phyloP scores from a whole-genome alignment of 2,113 vertebrate genomes.

The Serilophus lunatus region DNA sequence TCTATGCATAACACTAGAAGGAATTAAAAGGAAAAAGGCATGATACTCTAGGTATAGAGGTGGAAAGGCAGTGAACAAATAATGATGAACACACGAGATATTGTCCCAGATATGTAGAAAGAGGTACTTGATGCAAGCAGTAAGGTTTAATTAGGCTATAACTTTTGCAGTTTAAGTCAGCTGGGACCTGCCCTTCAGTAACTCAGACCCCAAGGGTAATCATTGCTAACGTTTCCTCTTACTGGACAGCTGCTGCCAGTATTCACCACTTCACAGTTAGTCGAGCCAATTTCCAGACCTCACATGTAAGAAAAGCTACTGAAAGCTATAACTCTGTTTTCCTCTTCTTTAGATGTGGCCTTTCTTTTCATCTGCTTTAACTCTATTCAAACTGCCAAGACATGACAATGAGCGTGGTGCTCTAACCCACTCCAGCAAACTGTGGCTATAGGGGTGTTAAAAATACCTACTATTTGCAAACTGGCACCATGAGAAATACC shows the following conservation, averaged over 20 bases:
- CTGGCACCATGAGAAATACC: background rate
- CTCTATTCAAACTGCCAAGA: background rate
- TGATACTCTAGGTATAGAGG: background rate
- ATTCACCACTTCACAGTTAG: background rate
- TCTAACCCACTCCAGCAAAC: background rate
- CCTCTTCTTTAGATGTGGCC: background rate
- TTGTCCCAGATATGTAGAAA: background rate
- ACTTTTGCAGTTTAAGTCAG: background rate
- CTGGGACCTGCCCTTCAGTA: background rate
- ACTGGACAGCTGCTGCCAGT: background rate
- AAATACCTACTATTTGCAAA: background rate
- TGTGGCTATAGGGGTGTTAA: background rate
- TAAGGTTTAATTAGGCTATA: constrained; percentile 6
- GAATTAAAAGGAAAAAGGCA: background rate
- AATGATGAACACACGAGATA: background rate
- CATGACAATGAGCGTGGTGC: rapidly evolving
- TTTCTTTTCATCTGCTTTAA: background rate
- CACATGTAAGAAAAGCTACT: background rate
- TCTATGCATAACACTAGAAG: background rate
- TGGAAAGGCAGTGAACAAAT: background rate
- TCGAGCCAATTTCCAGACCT: background rate
- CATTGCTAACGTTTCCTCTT: background rate
- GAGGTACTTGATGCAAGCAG: background rate
- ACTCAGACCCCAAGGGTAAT: background rate
- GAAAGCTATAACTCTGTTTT: background rate